These are phyloP conservation scores for Botia almorhae DNA, from an alignment of 2,797 vertebrate species.

Conservation along the genomic window DNA sequence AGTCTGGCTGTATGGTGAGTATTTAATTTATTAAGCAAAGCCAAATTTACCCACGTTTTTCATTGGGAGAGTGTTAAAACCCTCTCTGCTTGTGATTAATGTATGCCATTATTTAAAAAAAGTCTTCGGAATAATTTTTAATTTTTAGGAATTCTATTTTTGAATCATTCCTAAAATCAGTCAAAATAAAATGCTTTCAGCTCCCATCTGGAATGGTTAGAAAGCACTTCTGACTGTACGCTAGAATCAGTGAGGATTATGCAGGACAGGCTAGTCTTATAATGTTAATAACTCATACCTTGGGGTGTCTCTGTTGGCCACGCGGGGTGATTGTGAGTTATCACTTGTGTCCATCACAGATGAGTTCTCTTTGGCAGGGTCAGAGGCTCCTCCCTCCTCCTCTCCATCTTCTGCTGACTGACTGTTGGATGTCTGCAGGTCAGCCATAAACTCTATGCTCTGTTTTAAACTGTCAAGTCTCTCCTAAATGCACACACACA, in stretches of 20 bases:
- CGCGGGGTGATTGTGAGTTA: constrained; percentile 77
- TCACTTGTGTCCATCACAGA: constrained; percentile 76
- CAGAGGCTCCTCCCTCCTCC: constrained; percentile 68
- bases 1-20: background rate
- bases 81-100: background rate
- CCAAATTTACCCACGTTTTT: background rate
- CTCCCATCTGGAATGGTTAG: background rate
- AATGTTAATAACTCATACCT: constrained; percentile 73
- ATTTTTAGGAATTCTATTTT: background rate
- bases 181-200: background rate
- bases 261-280: background rate
- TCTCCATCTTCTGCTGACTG: constrained; percentile 79
- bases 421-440: constrained; percentile 84
- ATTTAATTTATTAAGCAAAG: background rate
- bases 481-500: constrained; percentile 78
- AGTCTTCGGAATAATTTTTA: background rate
- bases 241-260: background rate
- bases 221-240: background rate
- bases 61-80: background rate
- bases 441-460: constrained; percentile 97
- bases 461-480: constrained; percentile 94
- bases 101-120: background rate
- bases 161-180: background rate
- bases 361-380: constrained; percentile 74
- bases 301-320: constrained; percentile 79